Evolutionary conservation across 2,888 invertebrate genomes (phyloP), one percentile per base, ranked within the genome.

Genomic region (Scelioninae gen. 1): DNA sequence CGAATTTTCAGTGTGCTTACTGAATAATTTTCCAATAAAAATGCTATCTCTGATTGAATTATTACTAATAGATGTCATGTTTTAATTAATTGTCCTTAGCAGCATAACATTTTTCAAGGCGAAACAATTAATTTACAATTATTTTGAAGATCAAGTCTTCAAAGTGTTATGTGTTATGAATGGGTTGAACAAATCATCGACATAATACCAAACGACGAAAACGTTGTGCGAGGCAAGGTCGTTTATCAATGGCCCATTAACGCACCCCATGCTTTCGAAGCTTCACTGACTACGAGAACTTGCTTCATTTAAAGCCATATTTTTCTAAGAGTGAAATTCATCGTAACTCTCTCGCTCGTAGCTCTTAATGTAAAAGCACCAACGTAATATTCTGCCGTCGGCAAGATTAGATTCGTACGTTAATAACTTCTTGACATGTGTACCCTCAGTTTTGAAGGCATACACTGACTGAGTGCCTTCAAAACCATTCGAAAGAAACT

Each of bases 241-340:
- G 87, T 89, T 89, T 87, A 88, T 89, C 89, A 88, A 88, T 88
- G 87, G 86, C 75, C 86, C 88, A 89, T 88, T 89, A 88, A 88
- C 88, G 85, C 87, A 80, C 80, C 83, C 84, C 86, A 81, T 71
- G 74, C 86, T 79, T 77, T 83, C 71, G 79, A 85, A 87, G 87
- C 87, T 85, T 86, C 84, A 60, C 80, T 82, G 81, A 76, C 86
- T 85, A 80, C 82, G 87, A 88, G 88, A 88, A 88, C 88, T 88
- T 88, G 88, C 87, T 88, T 87, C 88, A 85, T 80, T 85, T 84
- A 84, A 80, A 80, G 84, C 88, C 88, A 88, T 88, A 88, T 88
- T 88, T 88, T 88, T 88, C 87, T 79, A 75, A 75, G 69, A 79
- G 69, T 23, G 38, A 83, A 87, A 87, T 87, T 88, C 88, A 88